These are phyloP conservation scores for Lasioglossum calceatum DNA, from an alignment of 2,888 invertebrate genomes.

Conservation along the genomic window DNA sequence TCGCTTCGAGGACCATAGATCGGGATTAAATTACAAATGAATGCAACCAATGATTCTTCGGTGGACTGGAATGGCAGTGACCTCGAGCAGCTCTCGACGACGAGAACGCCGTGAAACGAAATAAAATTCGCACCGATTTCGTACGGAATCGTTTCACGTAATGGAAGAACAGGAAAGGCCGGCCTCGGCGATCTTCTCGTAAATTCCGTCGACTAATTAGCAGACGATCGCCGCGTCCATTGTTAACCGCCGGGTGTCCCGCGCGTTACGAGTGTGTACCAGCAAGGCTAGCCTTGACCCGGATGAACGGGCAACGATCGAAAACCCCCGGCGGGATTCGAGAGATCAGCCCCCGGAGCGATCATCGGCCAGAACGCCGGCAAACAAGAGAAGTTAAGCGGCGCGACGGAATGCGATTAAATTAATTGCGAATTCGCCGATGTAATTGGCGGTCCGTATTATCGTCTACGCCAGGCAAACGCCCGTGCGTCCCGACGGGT, in stretches of 20 bases:
- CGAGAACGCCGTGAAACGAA: background rate
- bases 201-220: constrained; percentile 44
- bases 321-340: constrained; percentile 4
- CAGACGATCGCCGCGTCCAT: constrained; percentile 37
- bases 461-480: background rate
- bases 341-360: constrained; percentile 13
- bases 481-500: background rate
- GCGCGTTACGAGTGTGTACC: constrained; percentile 35
- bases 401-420: constrained; percentile 8
- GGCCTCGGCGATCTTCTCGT: constrained; percentile 7
- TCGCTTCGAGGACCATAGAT: background rate
- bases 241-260: constrained; percentile 21
- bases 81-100: background rate
- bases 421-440: constrained; percentile 15
- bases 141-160: background rate
- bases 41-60: background rate
- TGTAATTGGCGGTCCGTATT: constrained; percentile 11
- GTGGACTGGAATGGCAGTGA: background rate
- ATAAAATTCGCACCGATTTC: background rate
- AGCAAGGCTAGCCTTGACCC: constrained; percentile 49
- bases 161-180: background rate
- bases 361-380: background rate
- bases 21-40: background rate
- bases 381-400: background rate
- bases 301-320: constrained; percentile 35